These are phyloP conservation scores for Xenopus petersii DNA, from an alignment of 2,797 vertebrate species.

Conservation along the genomic window DNA sequence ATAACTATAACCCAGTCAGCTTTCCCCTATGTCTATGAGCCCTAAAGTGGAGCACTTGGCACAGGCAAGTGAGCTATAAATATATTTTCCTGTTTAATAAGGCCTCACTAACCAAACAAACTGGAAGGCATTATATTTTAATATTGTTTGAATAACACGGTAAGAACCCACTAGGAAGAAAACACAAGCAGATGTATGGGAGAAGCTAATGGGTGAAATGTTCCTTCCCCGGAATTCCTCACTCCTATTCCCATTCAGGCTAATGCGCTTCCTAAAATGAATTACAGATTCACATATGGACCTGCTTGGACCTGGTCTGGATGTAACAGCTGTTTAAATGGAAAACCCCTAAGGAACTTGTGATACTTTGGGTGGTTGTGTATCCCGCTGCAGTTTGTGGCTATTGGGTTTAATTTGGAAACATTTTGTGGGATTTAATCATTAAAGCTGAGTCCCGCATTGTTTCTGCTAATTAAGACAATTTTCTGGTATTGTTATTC, in stretches of 20 bases:
- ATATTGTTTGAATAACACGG: background rate
- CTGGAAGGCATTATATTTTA: background rate
- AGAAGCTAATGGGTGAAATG: background rate
- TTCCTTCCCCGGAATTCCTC: no score
- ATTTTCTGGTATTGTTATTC: background rate
- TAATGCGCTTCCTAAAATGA: background rate
- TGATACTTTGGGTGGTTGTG: no score
- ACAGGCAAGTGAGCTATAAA: background rate
- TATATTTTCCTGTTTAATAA: background rate
- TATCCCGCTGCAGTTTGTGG: background rate
- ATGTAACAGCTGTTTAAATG: no score
- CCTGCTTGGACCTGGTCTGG: no score
- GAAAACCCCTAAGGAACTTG: no score
- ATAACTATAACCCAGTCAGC: no score
- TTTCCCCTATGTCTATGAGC: no score
- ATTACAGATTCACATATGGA: background rate
- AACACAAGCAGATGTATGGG: background rate
- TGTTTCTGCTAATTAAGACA: background rate
- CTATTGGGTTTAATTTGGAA: conserved; percentile 45
- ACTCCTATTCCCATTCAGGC: no score
- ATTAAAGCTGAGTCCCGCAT: conserved; percentile 50
- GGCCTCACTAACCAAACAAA: background rate
- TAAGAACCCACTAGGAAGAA: background rate
- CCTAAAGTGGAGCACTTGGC: no score
- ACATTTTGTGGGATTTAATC: background rate